Evolutionary conservation across 1,140 invertebrate genomes (phyloP), one percentile per base, ranked within the genome.

Genomic region (Cepaea nemoralis): DNA sequence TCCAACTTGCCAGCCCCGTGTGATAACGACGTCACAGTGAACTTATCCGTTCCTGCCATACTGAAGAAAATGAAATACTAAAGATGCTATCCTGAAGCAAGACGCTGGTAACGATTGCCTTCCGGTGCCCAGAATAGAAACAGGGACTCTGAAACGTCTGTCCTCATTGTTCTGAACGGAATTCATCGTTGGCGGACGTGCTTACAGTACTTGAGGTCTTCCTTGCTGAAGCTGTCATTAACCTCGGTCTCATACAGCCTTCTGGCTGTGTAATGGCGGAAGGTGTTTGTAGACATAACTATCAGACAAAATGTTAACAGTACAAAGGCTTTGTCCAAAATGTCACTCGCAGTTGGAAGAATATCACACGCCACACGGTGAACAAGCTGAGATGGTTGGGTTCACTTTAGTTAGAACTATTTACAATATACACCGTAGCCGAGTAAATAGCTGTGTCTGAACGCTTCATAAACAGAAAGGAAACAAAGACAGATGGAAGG

Each of bases 111-210:
- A 63, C 2, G 27, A 63, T 31, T 31, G 59, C 59, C 59, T 63
- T 63, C 27, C 59, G 27, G 27, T 63, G 59, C n/a, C n/a, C 27
- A 31, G 33, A 6, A 10, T 63, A 63, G 33, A 10, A 63, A 27
- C 22, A 24, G 5, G 14, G 24, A 5, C 59, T 14, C 59, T 31
- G 6, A 31, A 27, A 19, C 27, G n/a, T 63, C 5, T 63, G 59
- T 31, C 1, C 27, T 63, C n/a, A 63, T 63, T 63, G 10, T 22
- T 31, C 59, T 63, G 1, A 6, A 27, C 0, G n/a, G 16, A 31
- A 63, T 31, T 63, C 59, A 27, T 31, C 59, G 59, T n/a, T n/a
- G n/a, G n/a, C n/a, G n/a, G n/a, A n/a, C n/a, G 59, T 63, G n/a
- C 59, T 1, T 16, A 63, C 16, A 31, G 10, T 63, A n/a, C n/a